Base-by-base conservation (phyloP, 2,888 invertebrate genomes). In the Lasius platythorax region DNA sequence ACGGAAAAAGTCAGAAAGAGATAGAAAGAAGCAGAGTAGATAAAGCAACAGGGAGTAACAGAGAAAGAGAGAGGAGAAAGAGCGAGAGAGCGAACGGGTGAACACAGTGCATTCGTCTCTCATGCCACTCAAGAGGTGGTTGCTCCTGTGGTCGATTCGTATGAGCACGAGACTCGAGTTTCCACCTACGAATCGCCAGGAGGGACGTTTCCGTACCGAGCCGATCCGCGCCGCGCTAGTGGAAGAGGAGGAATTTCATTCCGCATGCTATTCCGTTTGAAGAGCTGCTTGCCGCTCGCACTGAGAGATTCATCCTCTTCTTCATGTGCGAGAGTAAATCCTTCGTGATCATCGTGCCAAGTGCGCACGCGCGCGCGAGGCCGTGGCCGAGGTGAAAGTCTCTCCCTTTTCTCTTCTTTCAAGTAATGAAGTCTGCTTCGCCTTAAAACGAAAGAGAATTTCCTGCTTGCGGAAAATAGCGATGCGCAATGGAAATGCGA, bases 101-200 rank as follows among this genome's bases (percentile, higher is more conserved):
- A 70, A 70, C 78, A 68, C 33, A 53, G 82, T 68, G 82, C 67
- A 82, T 61, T 50, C 66, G 67, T 68, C 76, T 70, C 84, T 85
- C 68, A 76, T 88, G 85, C 84, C 84, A 85, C 83, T 88, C 84
- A 81, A 85, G 87, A 90, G 87, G 86, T 87, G 87, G 87, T 89
- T 90, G 91, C 89, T 87, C 88, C 84, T 84, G 88, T 78, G 86
- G 81, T 86, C 84, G 84, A 87, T 76, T 79, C 58, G 84, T 74
- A 84, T 56, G 83, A 74, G 64, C 85, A 84, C 87, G 79, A 84
- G 87, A 84, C 83, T 75, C 82, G 84, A 88, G 88, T 91, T 92
- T 92, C 91, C 91, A 90, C 89, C 90, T 92, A 90, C 91, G 84
- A 89, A 86, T 85, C 87, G 91, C 93, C 88, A 87, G 85, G 83